Base-by-base conservation (phyloP, 2,113 vertebrate species). In the Datnioides undecimradiatus region DNA sequence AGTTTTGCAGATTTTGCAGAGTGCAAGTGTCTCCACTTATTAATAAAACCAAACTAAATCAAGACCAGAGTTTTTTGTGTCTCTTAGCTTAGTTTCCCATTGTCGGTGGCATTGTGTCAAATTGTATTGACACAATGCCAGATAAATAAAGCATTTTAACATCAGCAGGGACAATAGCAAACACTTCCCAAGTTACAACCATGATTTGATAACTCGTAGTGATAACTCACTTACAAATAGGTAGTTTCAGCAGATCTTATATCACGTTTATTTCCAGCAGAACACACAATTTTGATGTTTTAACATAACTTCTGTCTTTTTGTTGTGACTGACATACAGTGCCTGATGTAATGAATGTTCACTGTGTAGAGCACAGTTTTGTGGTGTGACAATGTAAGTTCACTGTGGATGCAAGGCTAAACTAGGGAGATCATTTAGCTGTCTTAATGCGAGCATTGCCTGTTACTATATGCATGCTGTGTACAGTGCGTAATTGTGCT, bases 401-500 rank as follows among this genome's bases (percentile, higher is more conserved):
- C 3, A n/a, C 10, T 8, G 19, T 23, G 7, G 8, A 41, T 17
- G 21, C 9, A 58, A 58, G 36, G 36, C 4, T 25, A 17, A 63
- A 29, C 27, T 27, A 23, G 49, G 41, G 64, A 31, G 5, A 38
- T 21, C 23, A 31, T 54, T 6, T 7, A 63, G 36, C 12, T 16
- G 9, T 3, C 51, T 14, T 16, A 60, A 33, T 19, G 40, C 64
- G 29, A 23, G 55, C 10, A 29, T 12, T 7, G 3, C 27, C 49
- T 45, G 51, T 12, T 73, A 25, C 45, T 51, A 19, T 65, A 38
- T 64, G 40, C 49, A 59, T 27, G 23, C 23, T 38, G 38, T 48
- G 16, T 33, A 54, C 12, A n/a, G 25, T 12, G 27, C 58, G 64
- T 71, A 29, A 74, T 23, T 62, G 59, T 41, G 45, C 38, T 63